Conservation (phyloP, 2,797 vertebrate species). For the Lagocephalus sceleratus region DNA sequence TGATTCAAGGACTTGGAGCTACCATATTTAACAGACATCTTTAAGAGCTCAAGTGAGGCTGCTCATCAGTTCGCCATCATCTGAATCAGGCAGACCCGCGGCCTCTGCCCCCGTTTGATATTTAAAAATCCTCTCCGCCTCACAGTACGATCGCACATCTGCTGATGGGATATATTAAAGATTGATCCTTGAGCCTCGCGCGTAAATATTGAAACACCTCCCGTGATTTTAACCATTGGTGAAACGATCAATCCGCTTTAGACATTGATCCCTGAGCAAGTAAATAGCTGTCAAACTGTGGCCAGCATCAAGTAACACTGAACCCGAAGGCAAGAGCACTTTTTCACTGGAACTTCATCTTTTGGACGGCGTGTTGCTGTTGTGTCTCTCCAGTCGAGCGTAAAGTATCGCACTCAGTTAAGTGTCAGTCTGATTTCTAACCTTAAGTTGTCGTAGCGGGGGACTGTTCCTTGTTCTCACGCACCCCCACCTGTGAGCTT, state of each 20-base stretch:
- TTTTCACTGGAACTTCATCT: too few species aligned
- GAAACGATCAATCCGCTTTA: slow-evolving; percentile 14
- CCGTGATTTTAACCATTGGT: background rate
- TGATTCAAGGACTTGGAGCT: slow-evolving; percentile 25
- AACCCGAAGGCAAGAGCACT: slow-evolving; percentile 10
- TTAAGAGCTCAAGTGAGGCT: slow-evolving; percentile 25
- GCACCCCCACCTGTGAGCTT: slow-evolving; percentile 20
- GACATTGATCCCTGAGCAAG: slow-evolving; percentile 20
- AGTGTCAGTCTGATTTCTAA: slow-evolving; percentile 27
- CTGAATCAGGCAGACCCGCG: slow-evolving; percentile 24
- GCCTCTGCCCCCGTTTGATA: slow-evolving; percentile 38
- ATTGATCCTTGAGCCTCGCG: too few species aligned
- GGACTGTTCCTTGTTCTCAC: slow-evolving; percentile 23
- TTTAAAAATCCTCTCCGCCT: slow-evolving; percentile 44
- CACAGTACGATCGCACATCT: slow-evolving; percentile 38
- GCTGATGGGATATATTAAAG: too few species aligned
- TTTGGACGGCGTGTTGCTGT: slow-evolving; percentile 15
- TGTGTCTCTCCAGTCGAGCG: slow-evolving; percentile 8
- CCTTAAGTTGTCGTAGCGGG: slow-evolving; percentile 19
- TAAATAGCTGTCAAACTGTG: slow-evolving; percentile 33
- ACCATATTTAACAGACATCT: slow-evolving; percentile 29
- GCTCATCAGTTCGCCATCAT: slow-evolving; percentile 1
- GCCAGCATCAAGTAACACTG: slow-evolving; percentile 29
- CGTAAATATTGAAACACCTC: too few species aligned
- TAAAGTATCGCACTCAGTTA: slow-evolving; percentile 20